Base-by-base conservation (phyloP, 2,113 vertebrate species). In the Chaetura pelagica region DNA sequence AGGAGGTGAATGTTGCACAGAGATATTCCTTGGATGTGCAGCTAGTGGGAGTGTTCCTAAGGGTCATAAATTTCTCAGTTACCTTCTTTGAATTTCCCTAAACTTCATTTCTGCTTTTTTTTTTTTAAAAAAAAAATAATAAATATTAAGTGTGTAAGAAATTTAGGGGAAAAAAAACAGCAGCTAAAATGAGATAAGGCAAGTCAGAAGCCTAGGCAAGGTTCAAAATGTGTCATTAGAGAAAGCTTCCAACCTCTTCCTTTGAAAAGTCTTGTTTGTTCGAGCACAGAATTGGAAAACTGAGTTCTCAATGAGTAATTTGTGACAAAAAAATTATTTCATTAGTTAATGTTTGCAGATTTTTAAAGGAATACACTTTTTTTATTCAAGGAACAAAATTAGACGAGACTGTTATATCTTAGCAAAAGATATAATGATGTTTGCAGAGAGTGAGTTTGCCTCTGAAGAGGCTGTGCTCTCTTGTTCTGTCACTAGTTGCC, bases 311-410 rank as follows among this genome's bases (percentile, higher is more conserved):
- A 17, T 64, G 6, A 88, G 15, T 17, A 22, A 13, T 26, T 86
- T 82, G 42, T 81, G 51, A 78, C 26, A 80, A 90, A 80, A 90
- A 66, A 83, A 14, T 38, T 81, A 22, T 84, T 86, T 91, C 90
- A 48, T 83, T 82, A 38, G 34, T 30, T 69, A 89, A 68, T 74
- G 57, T 76, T 87, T 38, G 38, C 48, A 67, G 10, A 8, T 71
- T 51, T 94, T 51, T 74, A 89, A 88, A 80, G 46, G 52, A 86
- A 80, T 80, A 14, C 52, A 26, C n/a, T 54, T 32, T 32, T 32
- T 87, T 79, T 63, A 64, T 40, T 85, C 35, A 55, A 73, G 59
- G 42, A 69, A 74, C 30, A 46, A 84, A 93, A 73, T 72, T 16
- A 73, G 67, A 51, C 59, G 74, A n/a, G 81, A 81, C 40, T 69